Base-by-base conservation (phyloP, 2,113 vertebrate genomes). In the Abramis brama region DNA sequence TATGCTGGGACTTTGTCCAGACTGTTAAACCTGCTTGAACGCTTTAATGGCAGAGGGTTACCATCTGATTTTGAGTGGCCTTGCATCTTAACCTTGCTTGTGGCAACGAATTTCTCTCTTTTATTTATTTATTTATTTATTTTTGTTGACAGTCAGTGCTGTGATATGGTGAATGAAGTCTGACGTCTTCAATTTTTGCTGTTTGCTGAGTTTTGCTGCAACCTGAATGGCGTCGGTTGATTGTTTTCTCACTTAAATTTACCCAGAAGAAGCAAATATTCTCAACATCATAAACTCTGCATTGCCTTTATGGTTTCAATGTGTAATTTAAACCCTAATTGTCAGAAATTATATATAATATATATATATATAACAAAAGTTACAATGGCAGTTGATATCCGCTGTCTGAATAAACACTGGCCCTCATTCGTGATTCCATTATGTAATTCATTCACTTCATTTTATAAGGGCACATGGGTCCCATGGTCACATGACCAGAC, bases 401-500 rank as follows among this genome's bases (percentile, higher is more conserved):
- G 68, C 74, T 76, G 10, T 57, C 23, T 52, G 47, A 85, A 66
- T 68, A 60, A 74, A 47, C 73, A 33, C 36, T 55, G 25, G 36
- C 60, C 21, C 60, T 82, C 27, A 4, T 78, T 50, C 23, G 39
- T 79, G 74, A 83, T 39, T 75, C 77, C 77, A 74, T 68, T 87
- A 68, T 50, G 82, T 70, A 85, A 82, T 85, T 25, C 79, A 85
- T 89, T 82, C 71, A 83, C 55, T 75, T 83, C 15, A 62, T 86
- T 70, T 79, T 74, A 12, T 86, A 27, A 83, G 79, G 79, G 66
- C 85, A 27, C 36, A 74, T 79, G 89, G 86, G 88, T 87, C 78
- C 88, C 50, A 2, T 85, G 86, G 90, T 92, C 88, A 91, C 87
- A 89, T 88, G 90, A 88, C 84, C 68, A 33, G 89, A 88, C 84